These are phyloP conservation scores for Meleagris gallopavo DNA, from an alignment of 2,113 vertebrate species.

Conservation along the genomic window DNA sequence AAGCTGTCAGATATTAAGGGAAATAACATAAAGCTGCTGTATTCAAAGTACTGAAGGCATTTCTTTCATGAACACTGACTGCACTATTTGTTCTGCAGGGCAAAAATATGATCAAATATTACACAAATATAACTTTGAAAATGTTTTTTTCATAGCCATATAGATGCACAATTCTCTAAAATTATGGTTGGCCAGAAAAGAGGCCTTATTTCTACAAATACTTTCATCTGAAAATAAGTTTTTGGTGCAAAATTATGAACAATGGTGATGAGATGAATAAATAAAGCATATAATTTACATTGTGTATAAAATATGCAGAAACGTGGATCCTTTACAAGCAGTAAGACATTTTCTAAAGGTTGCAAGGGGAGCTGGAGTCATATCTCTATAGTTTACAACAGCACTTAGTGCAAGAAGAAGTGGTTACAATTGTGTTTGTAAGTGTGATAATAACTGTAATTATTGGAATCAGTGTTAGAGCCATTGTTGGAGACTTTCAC, in stretches of 20 bases:
- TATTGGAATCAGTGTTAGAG: not conserved
- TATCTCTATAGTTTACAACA: not conserved
- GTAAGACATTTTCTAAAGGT: not conserved
- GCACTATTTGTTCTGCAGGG: not conserved
- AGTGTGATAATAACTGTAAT: not conserved
- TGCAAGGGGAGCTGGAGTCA: not conserved
- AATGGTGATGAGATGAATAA: not conserved
- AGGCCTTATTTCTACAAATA: not conserved
- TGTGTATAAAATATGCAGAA: not conserved
- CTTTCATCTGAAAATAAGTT: not conserved
- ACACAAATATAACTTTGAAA: not conserved
- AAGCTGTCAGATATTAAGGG: slow-evolving; percentile 12
- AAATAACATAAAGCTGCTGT: not conserved
- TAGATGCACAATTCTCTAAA: not conserved
- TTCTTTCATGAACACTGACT: not conserved
- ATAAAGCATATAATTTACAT: not conserved
- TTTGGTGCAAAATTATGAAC: not conserved
- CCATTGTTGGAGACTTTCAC: not conserved
- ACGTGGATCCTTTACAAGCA: not conserved
- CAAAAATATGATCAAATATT: not conserved
- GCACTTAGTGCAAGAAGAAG: not conserved
- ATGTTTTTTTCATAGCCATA: not conserved
- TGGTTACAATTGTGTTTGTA: not conserved
- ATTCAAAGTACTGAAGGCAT: not conserved
- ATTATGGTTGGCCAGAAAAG: not conserved